These are phyloP conservation scores for Andrena fulva DNA, from an alignment of 2,888 invertebrate species.

Conservation along the genomic window DNA sequence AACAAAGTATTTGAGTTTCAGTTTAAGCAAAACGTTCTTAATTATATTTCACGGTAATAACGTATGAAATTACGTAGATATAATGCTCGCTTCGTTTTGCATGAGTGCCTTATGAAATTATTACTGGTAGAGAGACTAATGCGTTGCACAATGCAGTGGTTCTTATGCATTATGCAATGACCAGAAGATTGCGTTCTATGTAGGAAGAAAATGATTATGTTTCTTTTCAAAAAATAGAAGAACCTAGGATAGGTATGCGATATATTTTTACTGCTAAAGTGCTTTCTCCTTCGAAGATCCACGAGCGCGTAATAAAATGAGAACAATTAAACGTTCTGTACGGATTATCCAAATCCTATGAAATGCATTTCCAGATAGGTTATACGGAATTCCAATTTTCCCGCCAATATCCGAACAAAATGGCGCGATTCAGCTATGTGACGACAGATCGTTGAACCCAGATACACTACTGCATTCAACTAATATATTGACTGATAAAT, in stretches of 20 bases:
- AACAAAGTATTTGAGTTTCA: background rate
- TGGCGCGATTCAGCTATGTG: constrained; percentile 75
- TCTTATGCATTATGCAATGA: constrained; percentile 50
- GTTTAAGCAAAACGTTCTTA: constrained; percentile 11
- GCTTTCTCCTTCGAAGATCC: background rate
- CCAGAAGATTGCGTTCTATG: constrained; percentile 24
- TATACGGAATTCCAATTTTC: constrained; percentile 12
- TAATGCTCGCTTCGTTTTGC: constrained; percentile 18
- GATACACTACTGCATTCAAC: constrained; percentile 62
- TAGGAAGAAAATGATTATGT: constrained; percentile 19
- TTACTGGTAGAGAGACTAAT: constrained; percentile 21
- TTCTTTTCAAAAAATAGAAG: background rate
- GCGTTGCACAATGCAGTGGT: constrained; percentile 22
- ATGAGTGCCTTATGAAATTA: constrained; percentile 44
- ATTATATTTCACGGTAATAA: background rate
- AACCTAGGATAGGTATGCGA: background rate
- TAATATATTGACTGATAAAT: constrained; percentile 45
- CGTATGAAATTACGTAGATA: constrained; percentile 15
- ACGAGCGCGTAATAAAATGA: background rate
- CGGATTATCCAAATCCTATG: background rate
- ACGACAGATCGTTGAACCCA: constrained; percentile 81
- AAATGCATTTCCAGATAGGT: background rate
- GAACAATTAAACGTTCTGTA: background rate
- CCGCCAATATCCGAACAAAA: constrained; percentile 71
- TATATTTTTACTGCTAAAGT: background rate